A percentile compares a stretch with the other conserved stretches of the same genome.
These are phyloP conservation scores for Terebella lapidaria DNA, from an alignment of 2,888 invertebrate species.

Conservation along the genomic window DNA sequence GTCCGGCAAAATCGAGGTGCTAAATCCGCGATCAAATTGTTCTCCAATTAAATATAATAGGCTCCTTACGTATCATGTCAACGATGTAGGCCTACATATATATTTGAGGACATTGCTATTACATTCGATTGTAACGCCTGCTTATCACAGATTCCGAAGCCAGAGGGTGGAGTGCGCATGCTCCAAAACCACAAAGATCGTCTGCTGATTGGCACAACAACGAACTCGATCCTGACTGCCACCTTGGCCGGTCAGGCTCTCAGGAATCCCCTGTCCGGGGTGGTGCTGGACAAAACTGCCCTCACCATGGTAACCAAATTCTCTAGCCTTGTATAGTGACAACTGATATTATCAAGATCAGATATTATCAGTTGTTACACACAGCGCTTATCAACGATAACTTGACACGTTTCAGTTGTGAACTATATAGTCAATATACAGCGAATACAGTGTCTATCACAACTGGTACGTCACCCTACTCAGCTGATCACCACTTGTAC, in stretches of 20 bases:
- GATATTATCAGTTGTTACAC: background rate
- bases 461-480: too few species aligned
- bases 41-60: background rate
- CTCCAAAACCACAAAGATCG: conserved; percentile 28
- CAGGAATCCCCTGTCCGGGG: conserved; percentile 30
- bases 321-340: background rate
- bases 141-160: conserved; percentile 35
- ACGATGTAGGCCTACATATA: background rate
- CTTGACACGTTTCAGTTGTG: too few species aligned
- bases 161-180: conserved; percentile 42
- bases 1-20: conserved; percentile 2
- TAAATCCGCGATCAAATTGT: background rate
- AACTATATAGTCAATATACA: too few species aligned
- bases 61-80: background rate
- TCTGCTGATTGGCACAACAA: conserved; percentile 43
- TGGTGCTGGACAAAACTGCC: conserved; percentile 28
- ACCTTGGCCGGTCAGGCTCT: conserved; percentile 22
- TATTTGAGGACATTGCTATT: background rate
- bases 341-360: background rate
- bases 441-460: too few species aligned
- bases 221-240: conserved; percentile 42
- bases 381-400: too few species aligned
- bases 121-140: too few species aligned
- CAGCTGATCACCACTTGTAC: too few species aligned
- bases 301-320: conserved; percentile 34